Evolutionary conservation across 2,888 invertebrate genomes (phyloP).

Genomic region (Cataglyphis rosenhaueri): DNA sequence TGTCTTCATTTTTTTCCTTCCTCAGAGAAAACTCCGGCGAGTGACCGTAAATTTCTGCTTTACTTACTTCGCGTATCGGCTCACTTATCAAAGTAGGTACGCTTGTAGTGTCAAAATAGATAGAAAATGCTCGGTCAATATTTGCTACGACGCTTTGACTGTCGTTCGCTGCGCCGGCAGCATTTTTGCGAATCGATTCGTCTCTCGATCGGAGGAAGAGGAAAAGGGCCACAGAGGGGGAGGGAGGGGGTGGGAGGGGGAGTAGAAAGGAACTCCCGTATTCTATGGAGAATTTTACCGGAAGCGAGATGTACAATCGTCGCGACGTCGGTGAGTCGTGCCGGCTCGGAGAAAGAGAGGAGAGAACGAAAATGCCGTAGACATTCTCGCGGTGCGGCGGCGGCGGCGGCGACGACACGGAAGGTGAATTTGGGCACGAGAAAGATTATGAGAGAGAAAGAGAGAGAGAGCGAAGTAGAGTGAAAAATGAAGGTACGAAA

Average conservation of each 20-base stretch:
- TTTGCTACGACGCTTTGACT: slow-evolving; percentile 41
- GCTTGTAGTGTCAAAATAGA: slow-evolving; percentile 28
- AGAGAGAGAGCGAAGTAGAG: slow-evolving; percentile 33
- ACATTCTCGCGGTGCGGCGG: slow-evolving; percentile 52
- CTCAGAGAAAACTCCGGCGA: not conserved
- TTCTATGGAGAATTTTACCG: slow-evolving; percentile 40
- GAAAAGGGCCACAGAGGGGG: too few species aligned
- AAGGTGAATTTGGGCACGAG: slow-evolving; percentile 51
- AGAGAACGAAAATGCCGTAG: slow-evolving; percentile 52
- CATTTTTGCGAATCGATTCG: slow-evolving; percentile 51
- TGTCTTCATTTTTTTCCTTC: not conserved
- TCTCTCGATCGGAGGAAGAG: slow-evolving; percentile 39
- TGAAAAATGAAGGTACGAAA: slow-evolving; percentile 69
- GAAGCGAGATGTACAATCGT: slow-evolving; percentile 56
- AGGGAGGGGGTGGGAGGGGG: too few species aligned
- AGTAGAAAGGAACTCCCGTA: not conserved
- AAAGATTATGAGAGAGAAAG: slow-evolving; percentile 16
- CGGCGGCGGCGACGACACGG: slow-evolving; percentile 59
- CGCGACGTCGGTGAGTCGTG: slow-evolving; percentile 36
- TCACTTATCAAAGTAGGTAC: slow-evolving; percentile 31
- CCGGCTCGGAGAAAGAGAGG: not conserved
- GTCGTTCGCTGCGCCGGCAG: slow-evolving; percentile 34
- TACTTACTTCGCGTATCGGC: slow-evolving; percentile 9
- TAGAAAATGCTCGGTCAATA: slow-evolving; percentile 46
- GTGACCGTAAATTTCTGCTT: slow-evolving; percentile 33